Base-by-base conservation (phyloP, 2,888 invertebrate genomes). In the Cecidostiba fungosa region DNA sequence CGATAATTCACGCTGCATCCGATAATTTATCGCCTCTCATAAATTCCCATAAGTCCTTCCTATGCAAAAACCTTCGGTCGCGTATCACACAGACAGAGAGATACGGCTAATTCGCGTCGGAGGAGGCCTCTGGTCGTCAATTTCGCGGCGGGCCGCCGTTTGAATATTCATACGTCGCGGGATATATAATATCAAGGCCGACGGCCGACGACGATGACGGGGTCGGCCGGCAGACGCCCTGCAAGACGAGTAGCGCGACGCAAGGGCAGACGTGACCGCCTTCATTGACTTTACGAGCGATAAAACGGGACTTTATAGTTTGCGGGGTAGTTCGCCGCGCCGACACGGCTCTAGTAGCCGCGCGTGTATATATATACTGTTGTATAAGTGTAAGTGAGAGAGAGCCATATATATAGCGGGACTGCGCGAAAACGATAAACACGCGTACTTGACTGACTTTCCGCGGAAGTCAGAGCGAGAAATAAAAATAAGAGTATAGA, bases 241-340 rank as follows among this genome's bases (percentile, higher is more conserved):
- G 89, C 87, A 89, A 90, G 90, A 91, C 89, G 39, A n/a, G 26
- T 36, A 39, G 62, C 69, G 26, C 29, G 66, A 10, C 39, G 89
- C 89, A 90, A 91, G 91, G 91, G 91, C 90, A 90, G 91, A 92
- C 92, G 92, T 91, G 92, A 91, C 92, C 90, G 90, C 90, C 86
- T 92, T 91, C 91, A 90, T 92, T 91, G 91, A 89, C 90, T 93
- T 93, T 92, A 92, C 91, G 92, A 91, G 82, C 92, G 89, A 90
- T 92, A 91, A 92, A 92, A 90, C 90, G 90, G 89, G 88, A 89
- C 90, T 92, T 92, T 92, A 92, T 90, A 90, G 92, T 90, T 91
- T 89, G 91, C 90, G 87, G 83, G 85, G 89, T 84, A 86, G 87
- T 82, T 88, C 83, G 82, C 82, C 86, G 47, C 54, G 76, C 43